phyloP scores from a whole-genome alignment of 2,888 invertebrate species.

The Nemoura dubitans region DNA sequence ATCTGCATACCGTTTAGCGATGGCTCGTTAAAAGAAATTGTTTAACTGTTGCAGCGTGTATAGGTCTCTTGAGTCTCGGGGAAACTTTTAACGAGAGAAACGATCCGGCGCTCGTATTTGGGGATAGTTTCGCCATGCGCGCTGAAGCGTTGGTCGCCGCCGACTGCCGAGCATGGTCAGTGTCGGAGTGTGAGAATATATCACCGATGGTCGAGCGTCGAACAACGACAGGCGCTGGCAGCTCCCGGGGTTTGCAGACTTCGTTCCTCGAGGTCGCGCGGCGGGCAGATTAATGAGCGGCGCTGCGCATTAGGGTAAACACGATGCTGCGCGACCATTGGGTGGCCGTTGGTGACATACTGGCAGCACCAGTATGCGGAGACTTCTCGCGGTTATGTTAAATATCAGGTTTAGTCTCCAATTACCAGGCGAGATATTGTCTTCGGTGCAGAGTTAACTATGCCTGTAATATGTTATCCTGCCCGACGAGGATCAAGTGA shows the following conservation, averaged over 20 bases:
- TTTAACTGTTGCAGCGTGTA: neutral
- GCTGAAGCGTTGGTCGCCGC: neutral
- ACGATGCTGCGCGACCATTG: neutral
- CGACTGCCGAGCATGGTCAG: no score
- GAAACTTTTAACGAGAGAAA: neutral
- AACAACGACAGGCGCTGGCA: neutral
- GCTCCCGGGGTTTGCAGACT: neutral
- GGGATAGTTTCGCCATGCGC: neutral
- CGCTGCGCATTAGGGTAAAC: slow-evolving; percentile 31
- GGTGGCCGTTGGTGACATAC: slow-evolving; percentile 22
- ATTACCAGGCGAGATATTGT: slow-evolving; percentile 38
- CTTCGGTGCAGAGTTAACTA: neutral
- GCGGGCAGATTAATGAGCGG: slow-evolving; percentile 34
- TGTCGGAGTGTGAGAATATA: neutral
- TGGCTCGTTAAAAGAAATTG: neutral
- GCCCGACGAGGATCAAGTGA: neutral
- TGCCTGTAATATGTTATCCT: slow-evolving; percentile 1
- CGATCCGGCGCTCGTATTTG: neutral
- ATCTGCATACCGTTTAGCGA: neutral
- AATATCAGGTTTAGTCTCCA: slow-evolving; percentile 38
- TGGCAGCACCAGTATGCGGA: neutral
- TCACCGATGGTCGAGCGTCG: neutral
- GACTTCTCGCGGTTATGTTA: neutral
- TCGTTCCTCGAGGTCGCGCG: neutral
- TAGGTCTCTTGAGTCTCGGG: neutral